Percentiles rank a stretch among this genome's conserved stretches.
phyloP scores from a whole-genome alignment of 2,797 vertebrate species.

The Spatula versicolor region DNA sequence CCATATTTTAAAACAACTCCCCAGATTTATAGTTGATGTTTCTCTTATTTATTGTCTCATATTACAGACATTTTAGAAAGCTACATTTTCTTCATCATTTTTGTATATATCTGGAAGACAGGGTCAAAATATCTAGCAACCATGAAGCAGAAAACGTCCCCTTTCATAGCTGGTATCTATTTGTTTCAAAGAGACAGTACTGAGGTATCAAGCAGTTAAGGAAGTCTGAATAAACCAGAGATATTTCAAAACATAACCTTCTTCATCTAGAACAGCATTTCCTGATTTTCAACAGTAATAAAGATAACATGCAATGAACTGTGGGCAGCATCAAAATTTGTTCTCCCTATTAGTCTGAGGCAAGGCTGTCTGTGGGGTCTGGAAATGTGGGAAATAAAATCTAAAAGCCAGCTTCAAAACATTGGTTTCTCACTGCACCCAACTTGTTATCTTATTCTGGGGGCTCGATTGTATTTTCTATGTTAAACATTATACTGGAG shows the following conservation, averaged over 20 bases:
- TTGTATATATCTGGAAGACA: not conserved
- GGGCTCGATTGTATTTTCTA: not conserved
- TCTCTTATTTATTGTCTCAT: not conserved
- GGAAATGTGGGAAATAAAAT: not conserved
- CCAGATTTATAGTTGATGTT: not conserved
- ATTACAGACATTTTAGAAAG: not conserved
- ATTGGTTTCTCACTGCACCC: not conserved
- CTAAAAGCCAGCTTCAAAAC: not conserved
- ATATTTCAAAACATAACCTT: not conserved
- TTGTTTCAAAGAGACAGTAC: not conserved
- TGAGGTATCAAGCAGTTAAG: not conserved
- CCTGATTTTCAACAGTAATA: not conserved
- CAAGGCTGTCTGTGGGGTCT: not conserved
- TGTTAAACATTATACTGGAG: not conserved
- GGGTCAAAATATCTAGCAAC: not conserved
- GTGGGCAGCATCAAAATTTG: not conserved
- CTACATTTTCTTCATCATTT: not conserved
- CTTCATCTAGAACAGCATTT: not conserved
- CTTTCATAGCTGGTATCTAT: not conserved
- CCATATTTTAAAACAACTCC: not conserved
- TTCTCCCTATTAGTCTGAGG: not conserved
- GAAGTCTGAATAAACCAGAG: not conserved
- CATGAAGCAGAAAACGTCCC: not conserved
- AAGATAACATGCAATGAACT: not conserved
- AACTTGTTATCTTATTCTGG: not conserved